phyloP scores from a whole-genome alignment of 2,888 invertebrate genomes.

The Patella caerulea region DNA sequence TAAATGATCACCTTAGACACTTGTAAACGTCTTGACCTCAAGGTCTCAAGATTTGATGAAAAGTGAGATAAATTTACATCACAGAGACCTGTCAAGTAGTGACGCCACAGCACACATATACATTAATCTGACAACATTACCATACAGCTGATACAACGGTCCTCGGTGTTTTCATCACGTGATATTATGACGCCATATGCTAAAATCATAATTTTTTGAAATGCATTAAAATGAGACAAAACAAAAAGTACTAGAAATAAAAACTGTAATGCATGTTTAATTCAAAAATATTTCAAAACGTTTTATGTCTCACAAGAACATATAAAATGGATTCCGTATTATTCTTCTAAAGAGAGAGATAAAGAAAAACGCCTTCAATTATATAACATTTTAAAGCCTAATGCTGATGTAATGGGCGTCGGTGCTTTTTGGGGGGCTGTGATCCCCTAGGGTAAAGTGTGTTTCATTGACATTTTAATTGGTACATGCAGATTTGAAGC shows the following conservation, averaged over 20 bases:
- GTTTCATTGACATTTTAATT: conserved; percentile 5
- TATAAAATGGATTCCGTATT: too few species aligned
- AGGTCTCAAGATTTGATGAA: conserved; percentile 7
- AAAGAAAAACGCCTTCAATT: too few species aligned
- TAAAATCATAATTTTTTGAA: background rate
- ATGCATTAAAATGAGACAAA: too few species aligned
- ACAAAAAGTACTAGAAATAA: too few species aligned
- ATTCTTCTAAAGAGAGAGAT: too few species aligned
- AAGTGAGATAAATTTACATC: conserved; percentile 12
- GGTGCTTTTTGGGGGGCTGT: background rate
- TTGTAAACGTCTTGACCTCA: conserved; percentile 10
- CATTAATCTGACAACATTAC: background rate
- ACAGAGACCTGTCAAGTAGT: conserved; percentile 11
- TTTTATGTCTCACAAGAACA: too few species aligned
- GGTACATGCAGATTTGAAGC: conserved; percentile 5
- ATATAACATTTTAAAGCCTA: background rate
- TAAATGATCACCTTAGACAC: background rate
- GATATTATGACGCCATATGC: conserved; percentile 5
- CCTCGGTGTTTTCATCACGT: background rate
- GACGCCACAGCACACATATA: conserved; percentile 7
- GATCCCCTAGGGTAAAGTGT: conserved; percentile 10
- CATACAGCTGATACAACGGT: conserved; percentile 1
- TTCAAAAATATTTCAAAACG: too few species aligned
- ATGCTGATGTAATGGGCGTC: background rate
- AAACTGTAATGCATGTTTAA: too few species aligned